phyloP scores from a whole-genome alignment of 2,113 vertebrate genomes.

The Datnioides undecimradiatus region DNA sequence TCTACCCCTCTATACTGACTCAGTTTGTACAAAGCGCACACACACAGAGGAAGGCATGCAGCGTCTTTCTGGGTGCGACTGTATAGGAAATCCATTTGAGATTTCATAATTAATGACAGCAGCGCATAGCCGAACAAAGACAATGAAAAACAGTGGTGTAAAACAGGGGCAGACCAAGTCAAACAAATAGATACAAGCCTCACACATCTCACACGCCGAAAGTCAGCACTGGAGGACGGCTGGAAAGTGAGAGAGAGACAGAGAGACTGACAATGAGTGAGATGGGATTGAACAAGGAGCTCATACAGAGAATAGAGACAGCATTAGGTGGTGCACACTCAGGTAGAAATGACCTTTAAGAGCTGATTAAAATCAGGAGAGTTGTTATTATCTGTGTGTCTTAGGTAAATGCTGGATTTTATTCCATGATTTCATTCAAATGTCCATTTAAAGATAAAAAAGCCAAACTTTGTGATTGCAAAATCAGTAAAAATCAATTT shows the following conservation, averaged over 20 bases:
- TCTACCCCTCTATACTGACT: constrained; percentile 4
- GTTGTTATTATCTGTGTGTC: background rate
- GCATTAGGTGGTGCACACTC: background rate
- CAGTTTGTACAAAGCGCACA: constrained; percentile 43
- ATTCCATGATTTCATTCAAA: background rate
- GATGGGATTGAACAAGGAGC: background rate
- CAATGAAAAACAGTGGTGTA: constrained; percentile 34
- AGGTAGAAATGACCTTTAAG: background rate
- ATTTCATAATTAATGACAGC: constrained; percentile 58
- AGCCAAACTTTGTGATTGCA: background rate
- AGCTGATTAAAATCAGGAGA: background rate
- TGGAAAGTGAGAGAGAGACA: background rate
- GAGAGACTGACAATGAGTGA: too few species aligned
- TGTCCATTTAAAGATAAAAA: background rate
- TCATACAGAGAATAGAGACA: background rate
- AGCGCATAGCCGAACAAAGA: constrained; percentile 31
- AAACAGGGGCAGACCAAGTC: constrained; percentile 17
- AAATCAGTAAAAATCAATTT: background rate
- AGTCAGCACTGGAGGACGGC: constrained; percentile 1
- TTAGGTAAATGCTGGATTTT: background rate
- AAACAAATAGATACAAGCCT: constrained; percentile 31
- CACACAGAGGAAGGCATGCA: constrained; percentile 13
- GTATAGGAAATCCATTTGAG: constrained; percentile 57
- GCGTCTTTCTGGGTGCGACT: background rate
- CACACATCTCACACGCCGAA: background rate